Percentiles rank a stretch among this genome's conserved stretches.
phyloP scores from a whole-genome alignment of 2,888 invertebrate genomes.

The Stictocephala bisonia region DNA sequence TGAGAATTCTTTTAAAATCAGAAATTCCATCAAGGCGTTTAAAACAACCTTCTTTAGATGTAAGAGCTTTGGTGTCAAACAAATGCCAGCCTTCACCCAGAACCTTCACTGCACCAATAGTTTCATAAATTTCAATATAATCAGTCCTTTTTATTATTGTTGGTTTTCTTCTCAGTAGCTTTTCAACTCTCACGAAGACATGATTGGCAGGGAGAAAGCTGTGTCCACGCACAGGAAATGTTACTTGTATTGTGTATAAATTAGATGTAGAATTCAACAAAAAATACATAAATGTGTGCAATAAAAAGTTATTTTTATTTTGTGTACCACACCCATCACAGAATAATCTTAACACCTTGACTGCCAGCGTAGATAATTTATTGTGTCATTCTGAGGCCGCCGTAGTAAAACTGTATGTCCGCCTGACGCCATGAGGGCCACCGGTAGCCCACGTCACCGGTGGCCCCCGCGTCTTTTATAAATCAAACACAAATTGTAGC shows the following conservation, averaged over 20 bases:
- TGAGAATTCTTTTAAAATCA: neutral
- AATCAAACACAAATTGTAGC: too few relatives aligned
- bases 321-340: slow-evolving; percentile 34
- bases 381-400: too few relatives aligned
- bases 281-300: slow-evolving; percentile 18
- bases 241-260: neutral
- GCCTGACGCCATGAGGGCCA: too few relatives aligned
- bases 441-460: too few relatives aligned
- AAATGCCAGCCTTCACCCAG: slow-evolving; percentile 7
- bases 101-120: neutral
- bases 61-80: neutral
- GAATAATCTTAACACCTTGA: slow-evolving; percentile 2
- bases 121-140: neutral
- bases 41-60: neutral
- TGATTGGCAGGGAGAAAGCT: slow-evolving; percentile 12
- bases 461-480: too few relatives aligned
- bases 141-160: neutral
- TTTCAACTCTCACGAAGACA: slow-evolving; percentile 29
- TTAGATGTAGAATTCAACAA: neutral
- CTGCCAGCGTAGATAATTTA: too few relatives aligned
- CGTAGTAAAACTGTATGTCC: too few relatives aligned
- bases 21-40: neutral
- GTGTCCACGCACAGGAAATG: slow-evolving; percentile 18
- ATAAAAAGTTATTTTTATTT: slow-evolving; percentile 22
- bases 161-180: slow-evolving; percentile 22